Evolutionary conservation across 1,140 invertebrate genomes (phyloP).

Genomic region (Hestina assimilis): DNA sequence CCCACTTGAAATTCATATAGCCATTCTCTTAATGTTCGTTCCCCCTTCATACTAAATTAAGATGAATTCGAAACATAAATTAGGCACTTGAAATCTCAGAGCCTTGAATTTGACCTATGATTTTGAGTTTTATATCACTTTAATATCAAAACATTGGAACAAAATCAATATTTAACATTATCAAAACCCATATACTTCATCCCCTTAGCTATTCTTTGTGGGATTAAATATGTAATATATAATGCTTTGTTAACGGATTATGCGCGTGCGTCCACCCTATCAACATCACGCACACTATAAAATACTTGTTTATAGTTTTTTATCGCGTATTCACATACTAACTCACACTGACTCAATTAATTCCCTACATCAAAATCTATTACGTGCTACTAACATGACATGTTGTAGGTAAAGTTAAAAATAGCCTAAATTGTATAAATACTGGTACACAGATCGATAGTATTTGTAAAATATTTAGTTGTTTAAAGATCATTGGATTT

Average conservation of each 20-base stretch:
- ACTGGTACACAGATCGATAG: background rate
- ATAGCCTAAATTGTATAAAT: background rate
- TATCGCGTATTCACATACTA: slow-evolving; percentile 4
- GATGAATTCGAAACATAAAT: too few relatives aligned
- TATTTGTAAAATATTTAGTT: too few relatives aligned
- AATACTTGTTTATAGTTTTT: slow-evolving; percentile 18
- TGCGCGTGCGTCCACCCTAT: background rate
- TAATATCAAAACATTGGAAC: too few relatives aligned
- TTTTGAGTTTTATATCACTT: too few relatives aligned
- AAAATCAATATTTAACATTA: too few relatives aligned
- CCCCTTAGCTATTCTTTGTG: background rate
- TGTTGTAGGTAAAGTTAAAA: background rate
- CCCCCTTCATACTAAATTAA: too few relatives aligned
- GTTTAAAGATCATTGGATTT: too few relatives aligned
- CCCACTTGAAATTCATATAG: too few relatives aligned
- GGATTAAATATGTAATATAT: background rate
- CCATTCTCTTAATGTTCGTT: too few relatives aligned
- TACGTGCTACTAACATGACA: slow-evolving; percentile 9
- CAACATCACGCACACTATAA: background rate
- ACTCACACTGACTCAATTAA: slow-evolving; percentile 17
- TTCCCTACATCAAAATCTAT: slow-evolving; percentile 18
- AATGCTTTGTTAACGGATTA: background rate
- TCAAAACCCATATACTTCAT: background rate
- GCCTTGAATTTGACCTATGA: too few relatives aligned
- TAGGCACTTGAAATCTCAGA: too few relatives aligned